Percentiles rank a stretch among this genome's conserved stretches.
Conservation (phyloP, 2,113 vertebrate genomes). For the Vulpes ferrilata region DNA sequence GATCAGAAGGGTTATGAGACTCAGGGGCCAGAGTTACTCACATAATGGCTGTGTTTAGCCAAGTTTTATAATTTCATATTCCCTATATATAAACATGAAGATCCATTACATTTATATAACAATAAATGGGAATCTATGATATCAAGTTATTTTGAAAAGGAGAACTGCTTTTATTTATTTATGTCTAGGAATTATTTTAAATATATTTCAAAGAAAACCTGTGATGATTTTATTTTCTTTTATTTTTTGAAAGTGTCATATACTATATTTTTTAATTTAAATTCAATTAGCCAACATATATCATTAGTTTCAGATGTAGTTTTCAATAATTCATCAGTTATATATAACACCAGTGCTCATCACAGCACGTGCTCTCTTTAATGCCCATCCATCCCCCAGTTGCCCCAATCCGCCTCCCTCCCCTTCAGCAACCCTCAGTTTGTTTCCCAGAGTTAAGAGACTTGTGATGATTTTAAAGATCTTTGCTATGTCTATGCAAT, state of each 20-base stretch:
- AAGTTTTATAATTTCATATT: slow-evolving; percentile 55
- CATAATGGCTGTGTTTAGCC: not conserved
- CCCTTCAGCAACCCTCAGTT: too few relatives aligned
- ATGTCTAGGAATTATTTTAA: slow-evolving; percentile 20
- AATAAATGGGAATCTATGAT: slow-evolving; percentile 20
- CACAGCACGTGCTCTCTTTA: too few relatives aligned
- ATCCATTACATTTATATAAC: not conserved
- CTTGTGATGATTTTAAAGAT: not conserved
- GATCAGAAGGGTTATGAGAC: slow-evolving; percentile 12
- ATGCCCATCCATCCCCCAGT: too few relatives aligned
- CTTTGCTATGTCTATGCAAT: not conserved
- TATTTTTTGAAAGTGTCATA: too few relatives aligned
- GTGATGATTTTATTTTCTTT: not conserved
- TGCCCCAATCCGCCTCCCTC: too few relatives aligned
- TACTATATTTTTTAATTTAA: too few relatives aligned
- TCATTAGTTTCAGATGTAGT: too few relatives aligned
- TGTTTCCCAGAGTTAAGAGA: not conserved
- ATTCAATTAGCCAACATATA: too few relatives aligned
- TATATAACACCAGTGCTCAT: too few relatives aligned
- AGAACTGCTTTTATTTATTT: slow-evolving; percentile 5
- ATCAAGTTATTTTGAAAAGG: not conserved
- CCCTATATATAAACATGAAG: slow-evolving; percentile 38
- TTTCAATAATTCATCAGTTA: too few relatives aligned
- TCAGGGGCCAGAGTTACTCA: slow-evolving; percentile 2
- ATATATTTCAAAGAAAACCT: slow-evolving; percentile 28